Base-by-base conservation (phyloP, 1,140 invertebrate species). In the Apis florea region DNA sequence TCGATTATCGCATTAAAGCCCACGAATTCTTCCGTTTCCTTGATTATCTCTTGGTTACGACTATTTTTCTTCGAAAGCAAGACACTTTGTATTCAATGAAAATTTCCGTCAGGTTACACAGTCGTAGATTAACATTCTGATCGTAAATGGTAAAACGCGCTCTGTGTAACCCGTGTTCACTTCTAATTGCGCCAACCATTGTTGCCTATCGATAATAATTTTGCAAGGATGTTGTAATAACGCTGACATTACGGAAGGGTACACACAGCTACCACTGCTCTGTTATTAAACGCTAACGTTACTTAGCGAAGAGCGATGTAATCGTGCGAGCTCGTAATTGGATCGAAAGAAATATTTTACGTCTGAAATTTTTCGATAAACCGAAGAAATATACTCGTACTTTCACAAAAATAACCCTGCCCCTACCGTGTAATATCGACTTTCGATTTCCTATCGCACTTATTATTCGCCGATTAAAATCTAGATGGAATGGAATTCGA, bases 201-300 rank as follows among this genome's bases (percentile, higher is more conserved):
- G 85, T 87, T 78, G 71, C 51, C 54, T 75, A 79, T 84, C 70
- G 73, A 76, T 75, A 82, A 87, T 87, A 87, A 87, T 87, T 84
- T 82, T 61, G 61, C 64, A 49, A 61, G 58, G 64, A 79, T 70
- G 85, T 82, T 64, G 79, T 40, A 87, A 87, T 74, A 77, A 69
- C 53, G 56, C 83, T 63, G 78, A 64, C 76, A 72, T 80, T 84
- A 83, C 74, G 13, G 49, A 26, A 71, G 54, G 83, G 67, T 84
- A 74, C n/a, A n/a, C n/a, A n/a, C 74, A 74, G 59, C 49, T 66
- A 56, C 64, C 67, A 8, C 21, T 8, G 26, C 47, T 19, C 73
- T 81, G 59, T 86, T 70, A 87, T 84, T 86, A 82, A 63, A 77
- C 61, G 61, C 56, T 53, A 54, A 26, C 51, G 68, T 85, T 53